Percentiles rank a stretch among this genome's conserved stretches.
Conservation (phyloP, 1,140 invertebrate species). For the Dendroctonus valens region DNA sequence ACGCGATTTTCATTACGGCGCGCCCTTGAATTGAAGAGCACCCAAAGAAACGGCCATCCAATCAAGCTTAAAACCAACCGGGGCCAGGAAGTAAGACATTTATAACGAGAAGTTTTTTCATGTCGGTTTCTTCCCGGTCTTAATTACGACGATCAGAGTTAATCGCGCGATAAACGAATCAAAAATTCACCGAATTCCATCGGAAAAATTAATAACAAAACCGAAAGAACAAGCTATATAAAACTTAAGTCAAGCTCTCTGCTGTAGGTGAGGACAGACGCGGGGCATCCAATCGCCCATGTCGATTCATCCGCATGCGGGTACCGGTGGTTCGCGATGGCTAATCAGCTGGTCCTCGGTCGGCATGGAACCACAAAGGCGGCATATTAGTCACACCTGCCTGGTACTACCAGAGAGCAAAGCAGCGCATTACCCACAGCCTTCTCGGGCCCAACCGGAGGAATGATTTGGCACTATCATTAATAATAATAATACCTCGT, state of each 20-base stretch:
- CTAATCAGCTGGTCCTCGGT: conserved; percentile 39
- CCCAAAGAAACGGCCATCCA: too few species aligned
- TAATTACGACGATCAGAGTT: conserved; percentile 10
- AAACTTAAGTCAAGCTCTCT: conserved; percentile 44
- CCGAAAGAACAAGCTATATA: conserved; percentile 46
- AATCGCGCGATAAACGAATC: conserved; percentile 24
- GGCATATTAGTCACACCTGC: conserved; percentile 49
- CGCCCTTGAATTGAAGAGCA: too few species aligned
- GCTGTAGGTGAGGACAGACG: conserved; percentile 47
- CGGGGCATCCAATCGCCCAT: conserved; percentile 30
- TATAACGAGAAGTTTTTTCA: conserved; percentile 17
- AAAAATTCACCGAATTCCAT: conserved; percentile 41
- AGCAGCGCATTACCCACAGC: conserved; percentile 32
- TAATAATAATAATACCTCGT: conserved; percentile 45
- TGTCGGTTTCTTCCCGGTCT: not conserved
- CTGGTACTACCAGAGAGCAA: conserved; percentile 43
- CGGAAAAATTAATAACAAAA: conserved; percentile 46
- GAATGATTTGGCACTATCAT: conserved; percentile 50
- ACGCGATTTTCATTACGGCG: too few species aligned
- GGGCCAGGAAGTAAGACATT: conserved; percentile 14
- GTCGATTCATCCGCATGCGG: conserved; percentile 1
- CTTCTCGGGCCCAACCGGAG: conserved; percentile 40
- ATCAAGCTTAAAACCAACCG: too few species aligned
- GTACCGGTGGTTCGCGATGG: not conserved
- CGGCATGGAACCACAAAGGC: conserved; percentile 45